Evolutionary conservation across 2,113 vertebrate genomes (phyloP).

Genomic region (Beaufortia kweichowensis): DNA sequence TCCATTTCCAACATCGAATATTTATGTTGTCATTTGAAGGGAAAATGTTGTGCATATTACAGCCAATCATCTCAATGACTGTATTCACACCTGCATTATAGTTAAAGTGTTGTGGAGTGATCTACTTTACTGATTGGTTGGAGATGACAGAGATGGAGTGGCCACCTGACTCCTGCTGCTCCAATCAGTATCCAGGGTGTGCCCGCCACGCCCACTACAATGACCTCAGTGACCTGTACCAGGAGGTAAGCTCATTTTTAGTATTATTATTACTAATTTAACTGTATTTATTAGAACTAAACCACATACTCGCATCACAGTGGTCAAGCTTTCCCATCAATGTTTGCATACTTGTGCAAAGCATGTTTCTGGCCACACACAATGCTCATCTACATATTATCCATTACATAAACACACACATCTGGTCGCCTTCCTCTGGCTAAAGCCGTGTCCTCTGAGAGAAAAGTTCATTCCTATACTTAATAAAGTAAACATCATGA

Average conservation of each 20-base stretch:
- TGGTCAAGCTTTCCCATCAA: no score
- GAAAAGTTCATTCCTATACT: background rate
- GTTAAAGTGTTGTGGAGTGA: slow-evolving; percentile 97
- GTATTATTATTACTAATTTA: background rate
- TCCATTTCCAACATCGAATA: background rate
- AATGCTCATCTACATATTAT: background rate
- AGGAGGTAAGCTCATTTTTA: slow-evolving; percentile 80
- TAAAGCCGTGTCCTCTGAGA: background rate
- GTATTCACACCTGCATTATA: slow-evolving; percentile 57
- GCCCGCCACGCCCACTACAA: slow-evolving; percentile 88
- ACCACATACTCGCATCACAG: no score
- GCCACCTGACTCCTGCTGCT: slow-evolving; percentile 97
- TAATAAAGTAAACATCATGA: background rate
- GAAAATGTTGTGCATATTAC: background rate
- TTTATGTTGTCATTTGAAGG: no score
- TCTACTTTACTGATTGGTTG: slow-evolving; percentile 98
- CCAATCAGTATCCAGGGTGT: slow-evolving; percentile 91
- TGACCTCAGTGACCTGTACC: slow-evolving; percentile 94
- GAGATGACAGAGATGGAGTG: slow-evolving; percentile 99
- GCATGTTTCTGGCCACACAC: slow-evolving; percentile 15
- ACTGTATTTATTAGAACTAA: no score
- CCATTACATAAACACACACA: background rate
- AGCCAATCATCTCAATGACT: no score
- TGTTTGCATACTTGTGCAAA: no score
- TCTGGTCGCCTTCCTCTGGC: background rate